Conservation (phyloP, 2,888 invertebrate species). For the Acleris emargana region DNA sequence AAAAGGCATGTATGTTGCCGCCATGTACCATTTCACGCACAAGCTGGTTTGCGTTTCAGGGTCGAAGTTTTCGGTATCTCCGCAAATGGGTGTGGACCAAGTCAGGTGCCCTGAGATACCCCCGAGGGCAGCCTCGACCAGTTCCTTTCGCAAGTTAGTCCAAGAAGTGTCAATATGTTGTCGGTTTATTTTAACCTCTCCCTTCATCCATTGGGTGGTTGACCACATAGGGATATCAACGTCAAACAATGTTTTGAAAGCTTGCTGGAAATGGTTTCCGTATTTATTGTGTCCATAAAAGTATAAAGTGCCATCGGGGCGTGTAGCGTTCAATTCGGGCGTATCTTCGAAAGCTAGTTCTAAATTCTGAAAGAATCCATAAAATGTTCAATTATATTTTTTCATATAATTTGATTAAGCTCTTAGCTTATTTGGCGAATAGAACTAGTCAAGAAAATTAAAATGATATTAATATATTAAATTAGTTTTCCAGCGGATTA, state of each 20-base stretch:
- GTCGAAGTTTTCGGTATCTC: conserved; percentile 75
- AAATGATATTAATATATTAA: no score
- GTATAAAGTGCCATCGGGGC: conserved; percentile 56
- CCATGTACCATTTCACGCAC: conserved; percentile 88
- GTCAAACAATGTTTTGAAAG: conserved; percentile 52
- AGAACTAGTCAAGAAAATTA: no score
- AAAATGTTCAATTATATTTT: background rate
- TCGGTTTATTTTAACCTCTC: conserved; percentile 60
- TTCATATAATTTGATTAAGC: no score
- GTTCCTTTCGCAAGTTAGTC: conserved; percentile 79
- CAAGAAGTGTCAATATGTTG: conserved; percentile 84
- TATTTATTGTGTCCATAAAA: conserved; percentile 83
- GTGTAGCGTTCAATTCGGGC: conserved; percentile 77
- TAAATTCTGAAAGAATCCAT: conserved; percentile 59
- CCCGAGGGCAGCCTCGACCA: conserved; percentile 76
- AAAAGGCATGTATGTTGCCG: conserved; percentile 86
- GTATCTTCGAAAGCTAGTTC: conserved; percentile 73
- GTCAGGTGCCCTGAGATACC: conserved; percentile 77
- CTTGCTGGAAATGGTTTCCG: conserved; percentile 73
- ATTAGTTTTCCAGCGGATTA: no score
- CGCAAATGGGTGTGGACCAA: conserved; percentile 83
- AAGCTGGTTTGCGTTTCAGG: conserved; percentile 65
- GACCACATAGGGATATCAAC: conserved; percentile 50
- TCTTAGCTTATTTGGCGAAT: no score
- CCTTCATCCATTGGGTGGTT: conserved; percentile 65